Evolutionary conservation across 2,113 vertebrate genomes (phyloP).

Genomic region (Ellobius talpinus): DNA sequence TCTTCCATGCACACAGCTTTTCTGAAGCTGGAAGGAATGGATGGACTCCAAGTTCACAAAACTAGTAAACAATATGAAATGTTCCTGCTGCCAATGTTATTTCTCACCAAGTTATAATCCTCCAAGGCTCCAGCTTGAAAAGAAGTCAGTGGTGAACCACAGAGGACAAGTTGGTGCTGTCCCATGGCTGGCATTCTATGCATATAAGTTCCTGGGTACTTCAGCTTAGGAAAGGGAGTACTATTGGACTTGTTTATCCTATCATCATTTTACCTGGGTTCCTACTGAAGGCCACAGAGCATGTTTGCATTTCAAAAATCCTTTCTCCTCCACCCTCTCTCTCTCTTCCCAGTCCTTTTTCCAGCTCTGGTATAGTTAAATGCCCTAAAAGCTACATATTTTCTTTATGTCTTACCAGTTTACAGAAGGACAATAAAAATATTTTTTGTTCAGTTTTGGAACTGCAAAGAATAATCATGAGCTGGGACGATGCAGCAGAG

Average conservation of each 20-base stretch:
- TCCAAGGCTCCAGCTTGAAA: not conserved
- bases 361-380: constrained; percentile 6
- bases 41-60: not conserved
- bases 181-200: not conserved
- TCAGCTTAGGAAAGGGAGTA: not conserved
- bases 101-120: not conserved
- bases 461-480: not conserved
- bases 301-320: not conserved
- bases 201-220: not conserved
- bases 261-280: not conserved
- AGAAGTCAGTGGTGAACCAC: not conserved
- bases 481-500: not conserved
- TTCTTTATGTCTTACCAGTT: constrained; percentile 2
- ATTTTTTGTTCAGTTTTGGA: constrained; percentile 13
- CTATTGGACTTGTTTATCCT: not conserved
- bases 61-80: not conserved
- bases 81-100: not conserved
- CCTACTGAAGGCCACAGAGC: not conserved
- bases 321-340: not conserved
- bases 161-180: not conserved
- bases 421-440: not conserved
- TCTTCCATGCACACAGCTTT: constrained; percentile 8
- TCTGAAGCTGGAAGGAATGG: not conserved
- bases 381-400: not conserved
- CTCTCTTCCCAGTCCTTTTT: not conserved